Evolutionary conservation across 2,888 invertebrate genomes (phyloP).

Genomic region (Calameuta pallipes): DNA sequence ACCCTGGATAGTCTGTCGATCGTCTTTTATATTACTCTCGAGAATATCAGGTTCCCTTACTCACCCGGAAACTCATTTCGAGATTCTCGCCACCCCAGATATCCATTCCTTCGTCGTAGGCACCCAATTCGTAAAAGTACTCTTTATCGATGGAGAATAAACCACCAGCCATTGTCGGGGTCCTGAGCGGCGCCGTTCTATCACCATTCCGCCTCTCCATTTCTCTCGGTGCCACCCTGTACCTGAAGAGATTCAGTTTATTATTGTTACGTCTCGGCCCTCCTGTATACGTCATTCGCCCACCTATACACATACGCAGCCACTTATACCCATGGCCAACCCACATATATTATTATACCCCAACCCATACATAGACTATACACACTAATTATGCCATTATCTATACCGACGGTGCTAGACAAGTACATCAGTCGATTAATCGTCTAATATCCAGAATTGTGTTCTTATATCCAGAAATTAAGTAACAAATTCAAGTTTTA

Average conservation of each 20-base stretch:
- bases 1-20: not conserved
- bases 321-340: too few species aligned
- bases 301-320: too few species aligned
- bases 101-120: constrained; percentile 99
- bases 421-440: too few species aligned
- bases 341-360: too few species aligned
- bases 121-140: constrained; percentile 97
- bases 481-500: too few species aligned
- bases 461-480: too few species aligned
- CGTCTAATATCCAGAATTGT: too few species aligned
- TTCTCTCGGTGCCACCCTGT: constrained; percentile 97
- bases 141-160: constrained; percentile 94
- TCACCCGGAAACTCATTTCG: constrained; percentile 94
- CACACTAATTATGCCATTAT: too few species aligned
- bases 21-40: not conserved
- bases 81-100: constrained; percentile 99
- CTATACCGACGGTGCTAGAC: too few species aligned
- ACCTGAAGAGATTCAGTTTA: constrained; percentile 71
- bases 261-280: too few species aligned
- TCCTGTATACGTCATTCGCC: too few species aligned
- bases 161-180: constrained; percentile 99
- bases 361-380: too few species aligned
- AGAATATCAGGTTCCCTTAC: not conserved
- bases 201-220: constrained; percentile 94
- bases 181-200: constrained; percentile 89